phyloP scores from a whole-genome alignment of 2,113 vertebrate genomes.

The Chlorodrepanis virens region DNA sequence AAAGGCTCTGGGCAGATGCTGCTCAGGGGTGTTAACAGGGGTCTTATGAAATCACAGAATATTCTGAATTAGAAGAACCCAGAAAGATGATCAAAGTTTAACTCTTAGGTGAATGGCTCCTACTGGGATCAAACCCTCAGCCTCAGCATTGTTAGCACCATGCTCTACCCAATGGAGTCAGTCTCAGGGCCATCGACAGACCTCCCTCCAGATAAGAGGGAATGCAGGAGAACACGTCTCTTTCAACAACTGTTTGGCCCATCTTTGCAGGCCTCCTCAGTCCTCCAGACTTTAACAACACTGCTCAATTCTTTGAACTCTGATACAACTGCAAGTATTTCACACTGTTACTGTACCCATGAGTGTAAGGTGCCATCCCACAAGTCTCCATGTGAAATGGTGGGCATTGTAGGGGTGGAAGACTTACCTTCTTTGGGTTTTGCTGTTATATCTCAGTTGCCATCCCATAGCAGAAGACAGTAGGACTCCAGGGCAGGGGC shows the following conservation, averaged over 20 bases:
- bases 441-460: not conserved
- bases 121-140: not conserved
- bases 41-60: not conserved
- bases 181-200: too few relatives aligned
- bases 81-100: not conserved
- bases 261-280: not conserved
- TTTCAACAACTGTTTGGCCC: not conserved
- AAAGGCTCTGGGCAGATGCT: not conserved
- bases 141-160: not conserved
- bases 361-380: accelerated
- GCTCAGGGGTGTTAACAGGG: not conserved
- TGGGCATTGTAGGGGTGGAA: not conserved
- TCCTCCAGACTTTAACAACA: not conserved
- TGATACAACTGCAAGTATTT: not conserved
- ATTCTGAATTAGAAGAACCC: not conserved
- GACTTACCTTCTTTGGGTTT: not conserved
- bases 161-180: not conserved
- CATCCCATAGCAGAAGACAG: not conserved
- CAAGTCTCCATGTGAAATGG: not conserved
- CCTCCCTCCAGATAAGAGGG: not conserved
- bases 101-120: not conserved
- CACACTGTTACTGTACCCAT: not conserved
- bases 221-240: not conserved
- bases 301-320: not conserved
- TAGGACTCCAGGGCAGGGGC: not conserved